Evolutionary conservation across 2,888 invertebrate genomes (phyloP).

Genomic region (Diadegma fenestrale): DNA sequence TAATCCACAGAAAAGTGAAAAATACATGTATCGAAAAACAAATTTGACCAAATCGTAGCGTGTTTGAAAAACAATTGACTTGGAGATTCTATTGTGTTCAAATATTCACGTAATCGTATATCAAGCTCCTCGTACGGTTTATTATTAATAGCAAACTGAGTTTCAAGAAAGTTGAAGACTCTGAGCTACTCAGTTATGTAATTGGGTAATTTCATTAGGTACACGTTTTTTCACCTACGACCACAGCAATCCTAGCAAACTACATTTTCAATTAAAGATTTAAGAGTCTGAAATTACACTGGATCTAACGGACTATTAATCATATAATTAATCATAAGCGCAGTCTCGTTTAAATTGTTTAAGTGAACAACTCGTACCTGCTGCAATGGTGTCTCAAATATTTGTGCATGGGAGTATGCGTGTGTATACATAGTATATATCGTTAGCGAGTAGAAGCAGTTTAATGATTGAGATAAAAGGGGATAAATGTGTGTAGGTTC

Average conservation of each 20-base stretch:
- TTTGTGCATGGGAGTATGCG: conserved; percentile 20
- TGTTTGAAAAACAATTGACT: not conserved
- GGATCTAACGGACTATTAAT: conserved; percentile 47
- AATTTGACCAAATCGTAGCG: not conserved
- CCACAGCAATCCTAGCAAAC: not conserved
- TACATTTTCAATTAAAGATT: not conserved
- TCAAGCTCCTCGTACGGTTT: not conserved
- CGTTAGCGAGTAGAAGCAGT: conserved; percentile 13
- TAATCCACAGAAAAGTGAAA: not conserved
- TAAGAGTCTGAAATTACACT: not conserved
- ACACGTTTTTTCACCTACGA: not conserved
- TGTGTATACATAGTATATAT: conserved; percentile 22
- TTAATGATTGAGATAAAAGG: conserved; percentile 46
- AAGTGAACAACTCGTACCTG: conserved; percentile 16
- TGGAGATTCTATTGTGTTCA: not conserved
- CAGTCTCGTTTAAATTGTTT: conserved; percentile 30
- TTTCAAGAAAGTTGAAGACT: not conserved
- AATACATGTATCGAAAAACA: not conserved
- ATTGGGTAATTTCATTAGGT: not conserved
- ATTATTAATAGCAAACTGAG: not conserved
- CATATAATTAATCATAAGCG: conserved; percentile 40
- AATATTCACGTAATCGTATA: not conserved
- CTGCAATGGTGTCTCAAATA: conserved; percentile 55
- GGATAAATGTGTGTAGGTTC: conserved; percentile 30
- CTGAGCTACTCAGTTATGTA: not conserved